Evolutionary conservation across 2,888 invertebrate genomes (phyloP), one percentile per base, ranked within the genome.

Genomic region (Dasypogon diadema): DNA sequence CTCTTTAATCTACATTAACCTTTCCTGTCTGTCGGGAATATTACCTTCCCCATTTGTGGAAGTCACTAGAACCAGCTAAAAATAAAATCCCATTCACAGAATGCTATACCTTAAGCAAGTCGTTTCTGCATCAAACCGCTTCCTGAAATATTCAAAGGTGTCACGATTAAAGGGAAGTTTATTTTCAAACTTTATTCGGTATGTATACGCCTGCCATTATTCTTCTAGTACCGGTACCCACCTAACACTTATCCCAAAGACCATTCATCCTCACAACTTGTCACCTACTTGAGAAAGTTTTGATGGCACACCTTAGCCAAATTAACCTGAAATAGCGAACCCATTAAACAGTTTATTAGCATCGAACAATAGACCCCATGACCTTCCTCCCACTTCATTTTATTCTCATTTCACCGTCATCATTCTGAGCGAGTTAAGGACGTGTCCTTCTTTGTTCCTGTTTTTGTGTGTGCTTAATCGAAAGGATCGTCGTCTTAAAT

Each of bases 261-360:
- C 54, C 54, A 54, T 51, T 54, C 54, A 54, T 34, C 54, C 56
- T 37, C 56, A 58, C 58, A 74, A 74, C 58, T 74, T 74, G 74
- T 74, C 74, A 74, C 74, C 48, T 74, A 74, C 58, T 74, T 74
- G 48, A 74, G 58, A 60, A 73, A 74, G 58, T 74, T 74, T 74
- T 74, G 74, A 73, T 74, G 58, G 58, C 58, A 46, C 46, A 74
- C 58, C 75, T 55, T 75, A 75, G 51, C 60, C 60, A 77, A 77
- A 77, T 77, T 77, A 77, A 77, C 77, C 77, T 77, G 76, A 48
- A 54, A 76, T 68, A 74, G 56, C 70, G 76, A 77, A 76, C 70
- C 76, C 75, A 75, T 76, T 77, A 77, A 77, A 76, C 76, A 77
- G 77, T 77, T 77, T 77, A 77, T 77, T 77, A 76, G 74, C 74